These are phyloP conservation scores for Anticlea derivata DNA, from an alignment of 2,888 invertebrate species.

Conservation along the genomic window DNA sequence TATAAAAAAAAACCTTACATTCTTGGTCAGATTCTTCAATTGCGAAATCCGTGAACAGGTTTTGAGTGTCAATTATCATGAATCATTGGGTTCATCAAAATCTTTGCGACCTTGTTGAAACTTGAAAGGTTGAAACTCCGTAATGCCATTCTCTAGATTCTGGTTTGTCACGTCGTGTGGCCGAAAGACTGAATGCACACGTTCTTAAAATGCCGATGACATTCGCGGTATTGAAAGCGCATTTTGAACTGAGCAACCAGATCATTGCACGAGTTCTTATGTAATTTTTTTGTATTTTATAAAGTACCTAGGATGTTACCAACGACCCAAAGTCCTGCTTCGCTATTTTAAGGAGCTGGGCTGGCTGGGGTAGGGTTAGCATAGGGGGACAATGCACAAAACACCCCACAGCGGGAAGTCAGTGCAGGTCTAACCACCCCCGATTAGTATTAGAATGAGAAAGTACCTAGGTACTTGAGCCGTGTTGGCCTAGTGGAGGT, in stretches of 20 bases:
- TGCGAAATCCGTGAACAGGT: conserved; percentile 24
- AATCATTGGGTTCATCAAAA: conserved; percentile 38
- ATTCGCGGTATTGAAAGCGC: not conserved
- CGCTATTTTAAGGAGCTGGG: too few species aligned
- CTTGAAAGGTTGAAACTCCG: conserved; percentile 65
- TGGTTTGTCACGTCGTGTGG: conserved; percentile 54
- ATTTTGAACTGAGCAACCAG: not conserved
- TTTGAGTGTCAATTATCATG: conserved; percentile 28
- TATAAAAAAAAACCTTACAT: not conserved
- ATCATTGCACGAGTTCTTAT: too few species aligned
- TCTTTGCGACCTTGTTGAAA: conserved; percentile 69
- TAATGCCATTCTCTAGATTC: conserved; percentile 59
- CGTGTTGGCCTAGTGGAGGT: too few species aligned
- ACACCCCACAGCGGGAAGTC: too few species aligned
- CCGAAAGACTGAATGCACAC: conserved; percentile 16
- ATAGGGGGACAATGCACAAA: too few species aligned
- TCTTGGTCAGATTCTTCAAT: conserved; percentile 6
- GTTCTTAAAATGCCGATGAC: conserved; percentile 12
- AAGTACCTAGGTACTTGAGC: too few species aligned
- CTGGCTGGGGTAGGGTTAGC: too few species aligned
- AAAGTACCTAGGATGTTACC: too few species aligned
- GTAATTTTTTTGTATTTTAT: too few species aligned
- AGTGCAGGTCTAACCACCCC: too few species aligned
- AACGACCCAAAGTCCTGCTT: too few species aligned
- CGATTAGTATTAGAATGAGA: too few species aligned